Percentiles rank a stretch among this genome's conserved stretches.
phyloP scores from a whole-genome alignment of 2,113 vertebrate species.

The Nycticebus coucang region DNA sequence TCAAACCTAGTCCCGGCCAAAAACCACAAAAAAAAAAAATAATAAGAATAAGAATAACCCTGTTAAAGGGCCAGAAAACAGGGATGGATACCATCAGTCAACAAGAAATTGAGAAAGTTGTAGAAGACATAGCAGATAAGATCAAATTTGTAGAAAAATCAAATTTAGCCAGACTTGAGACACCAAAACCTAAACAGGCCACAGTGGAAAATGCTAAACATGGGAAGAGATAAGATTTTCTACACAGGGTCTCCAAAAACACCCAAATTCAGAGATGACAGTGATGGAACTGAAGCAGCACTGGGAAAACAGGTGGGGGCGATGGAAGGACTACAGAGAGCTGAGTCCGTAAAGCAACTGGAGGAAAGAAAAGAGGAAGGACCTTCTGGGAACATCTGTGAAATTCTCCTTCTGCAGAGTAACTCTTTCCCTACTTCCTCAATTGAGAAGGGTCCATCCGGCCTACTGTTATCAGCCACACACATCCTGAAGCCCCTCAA shows the following conservation, averaged over 20 bases:
- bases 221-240: not conserved
- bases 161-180: not conserved
- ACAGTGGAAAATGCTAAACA: not conserved
- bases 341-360: not conserved
- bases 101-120: not conserved
- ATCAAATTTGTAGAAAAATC: not conserved
- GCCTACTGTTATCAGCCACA: not conserved
- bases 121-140: not conserved
- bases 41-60: not conserved
- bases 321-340: not conserved
- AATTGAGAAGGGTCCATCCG: not conserved
- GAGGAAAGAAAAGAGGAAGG: constrained; percentile 38
- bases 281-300: not conserved
- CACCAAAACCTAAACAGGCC: not conserved
- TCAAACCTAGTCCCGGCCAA: too few relatives aligned
- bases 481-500: not conserved
- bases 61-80: not conserved
- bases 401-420: constrained; percentile 31
- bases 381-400: not conserved
- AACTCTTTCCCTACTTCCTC: constrained; percentile 24
- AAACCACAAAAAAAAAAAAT: not conserved
- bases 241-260: not conserved
- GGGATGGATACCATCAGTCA: not conserved
- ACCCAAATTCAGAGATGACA: not conserved
- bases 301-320: too few relatives aligned